Evolutionary conservation across 2,888 invertebrate genomes (phyloP), one percentile per base, ranked within the genome.

Genomic region (Tortrix viridana): DNA sequence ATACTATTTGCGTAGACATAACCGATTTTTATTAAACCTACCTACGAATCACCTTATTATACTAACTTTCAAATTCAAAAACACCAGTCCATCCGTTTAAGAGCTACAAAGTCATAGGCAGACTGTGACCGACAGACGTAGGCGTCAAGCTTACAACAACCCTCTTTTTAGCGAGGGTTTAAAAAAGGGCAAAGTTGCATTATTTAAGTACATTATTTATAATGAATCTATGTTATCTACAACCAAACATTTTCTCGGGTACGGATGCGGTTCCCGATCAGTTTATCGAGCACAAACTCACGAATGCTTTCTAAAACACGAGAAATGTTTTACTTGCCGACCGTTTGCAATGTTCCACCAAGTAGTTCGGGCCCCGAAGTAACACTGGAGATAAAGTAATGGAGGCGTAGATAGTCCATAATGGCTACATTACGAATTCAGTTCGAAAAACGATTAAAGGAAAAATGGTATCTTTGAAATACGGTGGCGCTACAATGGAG

Each of bases 321-420:
- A 84, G 82, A 90, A 90, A 81, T 86, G 86, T 86, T 89, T 91
- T 88, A 90, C 84, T 82, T 79, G 82, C 85, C 84, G 82, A 82
- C 81, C 81, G 76, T 77, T 81, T 73, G 74, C 77, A 73, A 78
- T 80, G 84, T 82, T 73, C 72, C 74, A 55, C 65, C 69, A 71
- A 76, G 74, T 75, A 74, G 69, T 74, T 71, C 65, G 71, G 61
- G 65, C 64, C 60, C 60, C 64, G 67, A 68, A 71, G 70, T 67
- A 69, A 69, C 71, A 75, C 74, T 71, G 69, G 64, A 68, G 70
- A 72, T 72, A 72, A 72, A 67, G 65, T 67, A 58, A 66, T 64
- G 67, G 63, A 67, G 67, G 68, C 60, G 65, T 53, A 63, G 63
- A 63, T 63, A 58, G 57, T 58, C 57, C 32, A 58, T 63, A 63